Evolutionary conservation across 2,888 invertebrate species (phyloP).

Genomic region (Chymomyza fuscimana): DNA sequence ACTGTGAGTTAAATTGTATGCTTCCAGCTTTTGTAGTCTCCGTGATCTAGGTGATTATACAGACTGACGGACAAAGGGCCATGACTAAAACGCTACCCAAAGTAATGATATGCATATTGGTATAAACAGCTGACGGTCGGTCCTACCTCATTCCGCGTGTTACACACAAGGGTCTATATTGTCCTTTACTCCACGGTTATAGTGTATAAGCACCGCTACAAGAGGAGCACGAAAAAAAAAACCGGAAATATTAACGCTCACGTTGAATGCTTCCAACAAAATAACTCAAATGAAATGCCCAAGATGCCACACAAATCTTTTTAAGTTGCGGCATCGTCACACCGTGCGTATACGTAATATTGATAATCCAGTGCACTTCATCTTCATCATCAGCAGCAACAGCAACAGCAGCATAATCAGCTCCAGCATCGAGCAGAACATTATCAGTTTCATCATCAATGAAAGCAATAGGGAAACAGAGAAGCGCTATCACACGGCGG

Average conservation of each 20-base stretch:
- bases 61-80: too few species aligned
- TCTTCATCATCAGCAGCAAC: slow-evolving; percentile 54
- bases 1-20: too few species aligned
- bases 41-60: too few species aligned
- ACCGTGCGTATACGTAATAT: slow-evolving; percentile 43
- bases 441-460: slow-evolving; percentile 59
- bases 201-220: neutral
- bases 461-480: slow-evolving; percentile 4
- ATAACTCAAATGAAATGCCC: slow-evolving; percentile 62
- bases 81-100: too few species aligned
- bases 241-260: slow-evolving; percentile 41
- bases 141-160: too few species aligned
- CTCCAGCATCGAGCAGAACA: slow-evolving; percentile 10
- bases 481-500: neutral
- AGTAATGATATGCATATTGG: too few species aligned
- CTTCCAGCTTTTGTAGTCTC: too few species aligned
- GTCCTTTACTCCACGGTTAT: too few species aligned
- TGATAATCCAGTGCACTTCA: slow-evolving; percentile 60
- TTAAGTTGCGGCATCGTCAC: slow-evolving; percentile 35
- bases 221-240: slow-evolving; percentile 21
- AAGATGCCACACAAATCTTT: slow-evolving; percentile 65
- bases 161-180: neutral
- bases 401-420: neutral
- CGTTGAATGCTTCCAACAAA: slow-evolving; percentile 42
- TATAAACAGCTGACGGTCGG: too few species aligned